Percentiles rank a stretch among this genome's conserved stretches.
Conservation (phyloP, 2,797 vertebrate genomes). For the Epinephelus malabaricus region DNA sequence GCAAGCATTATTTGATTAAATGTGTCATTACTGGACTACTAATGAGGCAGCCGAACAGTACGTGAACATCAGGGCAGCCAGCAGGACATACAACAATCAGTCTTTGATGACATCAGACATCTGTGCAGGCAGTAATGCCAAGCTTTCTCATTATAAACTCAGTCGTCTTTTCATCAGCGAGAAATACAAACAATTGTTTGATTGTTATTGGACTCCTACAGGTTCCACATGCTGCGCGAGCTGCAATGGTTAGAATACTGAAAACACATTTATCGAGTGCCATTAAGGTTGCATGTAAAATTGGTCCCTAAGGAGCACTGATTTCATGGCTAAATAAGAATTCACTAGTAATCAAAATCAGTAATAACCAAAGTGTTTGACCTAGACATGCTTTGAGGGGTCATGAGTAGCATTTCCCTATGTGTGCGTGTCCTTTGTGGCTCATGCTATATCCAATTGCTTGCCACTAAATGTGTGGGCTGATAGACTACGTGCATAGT, state of each 20-base stretch:
- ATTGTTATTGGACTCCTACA: slow-evolving; percentile 77
- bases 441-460: slow-evolving; percentile 28
- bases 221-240: slow-evolving; percentile 63
- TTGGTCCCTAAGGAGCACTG: slow-evolving; percentile 17
- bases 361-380: not conserved
- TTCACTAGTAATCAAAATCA: slow-evolving; percentile 24
- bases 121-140: slow-evolving; percentile 67
- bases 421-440: slow-evolving; percentile 9
- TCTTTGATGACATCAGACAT: slow-evolving; percentile 77
- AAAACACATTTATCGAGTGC: slow-evolving; percentile 45
- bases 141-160: slow-evolving; percentile 65
- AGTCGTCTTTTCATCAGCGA: slow-evolving; percentile 57
- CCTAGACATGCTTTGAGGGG: slow-evolving; percentile 3
- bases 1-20: slow-evolving; percentile 58
- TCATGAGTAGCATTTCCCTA: not conserved
- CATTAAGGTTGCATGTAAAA: slow-evolving; percentile 37
- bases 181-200: slow-evolving; percentile 75
- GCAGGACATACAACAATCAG: slow-evolving; percentile 72
- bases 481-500: slow-evolving; percentile 44
- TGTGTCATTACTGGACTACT: slow-evolving; percentile 59
- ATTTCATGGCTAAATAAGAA: slow-evolving; percentile 37
- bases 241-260: slow-evolving; percentile 35
- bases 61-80: slow-evolving; percentile 74
- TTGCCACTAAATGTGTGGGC: slow-evolving; percentile 44
- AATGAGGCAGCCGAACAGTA: slow-evolving; percentile 62